Evolutionary conservation across 1,140 invertebrate genomes (phyloP), one percentile per base, ranked within the genome.

Genomic region (Sycobia sp.): DNA sequence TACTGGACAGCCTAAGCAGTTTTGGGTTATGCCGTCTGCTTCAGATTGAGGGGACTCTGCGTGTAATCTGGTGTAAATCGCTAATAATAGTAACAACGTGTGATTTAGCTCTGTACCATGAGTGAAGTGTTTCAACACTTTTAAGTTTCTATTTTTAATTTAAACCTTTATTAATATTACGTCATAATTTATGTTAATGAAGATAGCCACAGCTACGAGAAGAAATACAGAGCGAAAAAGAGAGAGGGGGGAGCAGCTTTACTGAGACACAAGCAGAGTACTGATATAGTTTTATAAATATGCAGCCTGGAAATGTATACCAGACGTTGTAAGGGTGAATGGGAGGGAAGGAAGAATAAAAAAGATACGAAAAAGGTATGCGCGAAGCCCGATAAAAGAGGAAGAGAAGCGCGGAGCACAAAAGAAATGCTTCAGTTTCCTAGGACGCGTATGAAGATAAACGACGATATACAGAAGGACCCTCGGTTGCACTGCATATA

Each of bases 381-480:
- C 61, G 64, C 62, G 22, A 68, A 61, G 67, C 41, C 13, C 44
- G 53, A 47, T 4, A 10, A 29, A 20, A 8, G 46, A 49, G 29
- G 36, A 46, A 23, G 46, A 25, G 13, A 11, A 62, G 59, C 61
- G 50, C 61, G 27, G 54, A 51, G 27, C 23, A 72, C 65, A 73
- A 74, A 71, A 61, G 66, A 51, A 67, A 60, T 62, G 67, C 54
- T 62, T 55, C 62, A 69, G 65, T 71, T 68, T 70, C 64, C 34
- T 65, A 14, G 25, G 59, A 25, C 68, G 68, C 53, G 62, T 67
- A 57, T 56, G 67, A 78, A 73, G 74, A 76, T 76, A 73, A 67
- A 76, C 76, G 72, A 76, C 69, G 65, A 58, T 51, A 60, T 56
- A 44, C 41, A 20, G 13, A 41, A 43, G 38, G 23, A 5, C 9